Base-by-base conservation (phyloP, 2,888 invertebrate species). In the Epinotia brunnichana region DNA sequence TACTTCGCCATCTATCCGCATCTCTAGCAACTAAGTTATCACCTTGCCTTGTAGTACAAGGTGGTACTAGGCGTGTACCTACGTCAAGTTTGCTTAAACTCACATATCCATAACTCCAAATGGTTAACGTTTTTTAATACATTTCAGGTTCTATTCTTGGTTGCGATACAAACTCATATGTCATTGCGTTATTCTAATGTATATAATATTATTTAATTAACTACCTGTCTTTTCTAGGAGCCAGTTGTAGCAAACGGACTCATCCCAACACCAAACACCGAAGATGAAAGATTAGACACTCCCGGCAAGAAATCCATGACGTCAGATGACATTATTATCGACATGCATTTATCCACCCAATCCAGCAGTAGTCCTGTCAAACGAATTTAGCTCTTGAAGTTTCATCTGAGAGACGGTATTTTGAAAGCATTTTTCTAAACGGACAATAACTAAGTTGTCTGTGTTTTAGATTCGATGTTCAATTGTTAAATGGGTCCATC, bases 301-400 rank as follows among this genome's bases (percentile, higher is more conserved):
- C 87, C 90, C 0, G 93, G 92, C 73, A 90, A 91, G 77, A 94
- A 94, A 80, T 93, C 93, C 15, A 82, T 94, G 62, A 80, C 82
- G 0, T 94, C 94, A 13, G 94, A 95, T 78, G 94, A 95, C 71
- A 94, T 94, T 70, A 94, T 94, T 73, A 93, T 95, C 72, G 95
- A 95, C 76, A 94, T 95, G 93, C 94, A 91, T 89, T 88, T 91
- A 87, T 81, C 86, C 74, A 86, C 85, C 56, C 73, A 76, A 56
- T 60, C 54, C 11, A 69, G 57, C n/a, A 71, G 53, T 35, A 75
- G 82, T 70, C 75, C 83, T 66, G 77, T 82, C 41, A 82, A 85
- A 70, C 80, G 86, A 78, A 86, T 88, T 80, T 88, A 88, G 85
- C 82, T 76, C 73, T 62, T 59, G 60, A 60, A 61, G 13, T 51